A percentile compares a stretch with the other conserved stretches of the same genome.
Evolutionary conservation across 1,140 invertebrate genomes (phyloP).

Genomic region (Heliconius nattereri): DNA sequence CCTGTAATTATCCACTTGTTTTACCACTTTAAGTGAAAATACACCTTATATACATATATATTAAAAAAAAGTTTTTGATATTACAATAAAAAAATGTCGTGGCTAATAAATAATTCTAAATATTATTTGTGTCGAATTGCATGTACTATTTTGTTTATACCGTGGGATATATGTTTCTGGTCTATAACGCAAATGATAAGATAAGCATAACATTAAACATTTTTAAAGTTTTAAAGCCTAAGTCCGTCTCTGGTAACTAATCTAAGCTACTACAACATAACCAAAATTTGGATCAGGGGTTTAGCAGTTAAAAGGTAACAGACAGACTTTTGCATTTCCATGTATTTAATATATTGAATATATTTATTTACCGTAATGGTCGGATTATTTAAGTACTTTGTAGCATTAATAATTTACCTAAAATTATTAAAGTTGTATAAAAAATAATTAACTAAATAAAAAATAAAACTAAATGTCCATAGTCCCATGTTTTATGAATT

Average conservation of each 20-base stretch:
- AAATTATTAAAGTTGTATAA: neutral
- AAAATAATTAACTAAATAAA: neutral
- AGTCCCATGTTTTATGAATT: too few relatives aligned
- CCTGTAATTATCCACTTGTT: slow-evolving; percentile 45
- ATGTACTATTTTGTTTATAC: too few relatives aligned
- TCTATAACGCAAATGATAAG: neutral
- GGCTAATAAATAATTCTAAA: too few relatives aligned
- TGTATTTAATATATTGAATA: neutral
- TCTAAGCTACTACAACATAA: slow-evolving; percentile 6
- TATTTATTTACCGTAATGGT: neutral
- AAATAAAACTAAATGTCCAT: too few relatives aligned
- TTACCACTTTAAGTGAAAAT: too few relatives aligned
- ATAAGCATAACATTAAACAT: too few relatives aligned
- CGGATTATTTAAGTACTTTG: neutral
- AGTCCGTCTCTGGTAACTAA: slow-evolving; percentile 1
- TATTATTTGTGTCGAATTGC: too few relatives aligned
- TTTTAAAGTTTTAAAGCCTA: too few relatives aligned
- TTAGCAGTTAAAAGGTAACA: slow-evolving; percentile 9
- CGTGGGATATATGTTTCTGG: too few relatives aligned
- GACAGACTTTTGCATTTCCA: slow-evolving; percentile 1
- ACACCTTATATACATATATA: too few relatives aligned
- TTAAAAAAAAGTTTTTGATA: too few relatives aligned
- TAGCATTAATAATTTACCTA: neutral
- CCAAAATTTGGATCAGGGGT: neutral
- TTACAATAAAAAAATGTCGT: too few relatives aligned